phyloP scores from a whole-genome alignment of 2,113 vertebrate species.

The human (Homo sapiens) region DNA sequence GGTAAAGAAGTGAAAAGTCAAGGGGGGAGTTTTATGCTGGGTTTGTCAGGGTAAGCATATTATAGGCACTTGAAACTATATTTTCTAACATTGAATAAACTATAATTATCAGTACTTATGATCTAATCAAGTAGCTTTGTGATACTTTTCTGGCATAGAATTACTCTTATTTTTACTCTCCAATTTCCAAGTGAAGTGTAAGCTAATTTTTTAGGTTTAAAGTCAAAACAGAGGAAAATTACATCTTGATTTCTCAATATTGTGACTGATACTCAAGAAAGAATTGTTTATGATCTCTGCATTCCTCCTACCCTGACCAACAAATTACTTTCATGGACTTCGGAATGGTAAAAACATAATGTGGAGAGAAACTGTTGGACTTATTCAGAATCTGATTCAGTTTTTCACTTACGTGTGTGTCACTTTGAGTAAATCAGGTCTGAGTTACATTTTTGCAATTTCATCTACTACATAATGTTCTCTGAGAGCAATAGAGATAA shows the following conservation, averaged over 20 bases:
- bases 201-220: background rate
- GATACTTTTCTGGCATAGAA: background rate
- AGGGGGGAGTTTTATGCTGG: background rate
- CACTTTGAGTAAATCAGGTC: background rate
- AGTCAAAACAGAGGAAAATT: background rate
- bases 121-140: conserved; percentile 19
- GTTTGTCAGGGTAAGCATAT: background rate
- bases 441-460: background rate
- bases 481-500: background rate
- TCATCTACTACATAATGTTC: background rate
- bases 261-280: background rate
- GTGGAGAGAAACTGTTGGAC: background rate
- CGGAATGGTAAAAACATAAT: background rate
- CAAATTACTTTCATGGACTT: background rate
- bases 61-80: conserved; percentile 6
- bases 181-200: background rate
- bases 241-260: background rate
- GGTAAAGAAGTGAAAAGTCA: background rate
- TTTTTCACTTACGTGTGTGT: background rate
- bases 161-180: conserved; percentile 27
- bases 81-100: conserved; percentile 29
- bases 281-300: background rate
- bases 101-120: background rate
- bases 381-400: background rate
- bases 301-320: background rate